These are phyloP conservation scores for Astur gentilis DNA, from an alignment of 2,113 vertebrate species.

Conservation along the genomic window DNA sequence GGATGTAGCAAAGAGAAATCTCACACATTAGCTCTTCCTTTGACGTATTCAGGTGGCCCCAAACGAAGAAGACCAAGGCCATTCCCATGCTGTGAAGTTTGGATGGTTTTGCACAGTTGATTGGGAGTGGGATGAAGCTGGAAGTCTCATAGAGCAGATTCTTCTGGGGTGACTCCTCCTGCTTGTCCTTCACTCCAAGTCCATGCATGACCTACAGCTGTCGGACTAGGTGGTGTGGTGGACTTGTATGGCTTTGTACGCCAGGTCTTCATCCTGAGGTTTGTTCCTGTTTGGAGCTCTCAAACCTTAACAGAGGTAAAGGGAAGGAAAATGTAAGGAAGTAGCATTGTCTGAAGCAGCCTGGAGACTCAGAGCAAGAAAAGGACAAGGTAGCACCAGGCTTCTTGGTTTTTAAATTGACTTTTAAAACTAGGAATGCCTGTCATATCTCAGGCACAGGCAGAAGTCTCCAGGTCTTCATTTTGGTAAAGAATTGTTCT, in stretches of 20 bases:
- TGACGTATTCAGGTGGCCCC: not conserved
- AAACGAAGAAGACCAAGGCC: fast-evolving
- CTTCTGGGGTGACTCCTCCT: not conserved
- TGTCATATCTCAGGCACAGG: not conserved
- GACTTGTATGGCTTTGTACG: not conserved
- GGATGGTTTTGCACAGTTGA: not conserved
- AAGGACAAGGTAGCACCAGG: not conserved
- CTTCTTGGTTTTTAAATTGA: not conserved
- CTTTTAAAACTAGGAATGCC: not conserved
- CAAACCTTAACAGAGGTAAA: not conserved
- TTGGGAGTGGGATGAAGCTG: not conserved
- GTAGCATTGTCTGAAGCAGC: not conserved
- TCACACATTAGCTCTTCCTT: fast-evolving
- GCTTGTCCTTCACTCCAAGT: not conserved
- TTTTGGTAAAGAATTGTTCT: not conserved
- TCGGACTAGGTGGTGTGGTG: not conserved
- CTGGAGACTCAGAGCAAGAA: not conserved
- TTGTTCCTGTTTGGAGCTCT: not conserved
- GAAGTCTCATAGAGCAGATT: not conserved
- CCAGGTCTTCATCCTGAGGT: not conserved
- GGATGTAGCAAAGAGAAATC: not conserved
- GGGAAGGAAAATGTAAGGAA: not conserved
- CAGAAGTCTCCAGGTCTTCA: not conserved
- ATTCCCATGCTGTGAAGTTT: not conserved
- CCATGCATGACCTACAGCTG: not conserved